Base-by-base conservation (phyloP, 2,888 invertebrate genomes). In the Ypsolopha sequella region DNA sequence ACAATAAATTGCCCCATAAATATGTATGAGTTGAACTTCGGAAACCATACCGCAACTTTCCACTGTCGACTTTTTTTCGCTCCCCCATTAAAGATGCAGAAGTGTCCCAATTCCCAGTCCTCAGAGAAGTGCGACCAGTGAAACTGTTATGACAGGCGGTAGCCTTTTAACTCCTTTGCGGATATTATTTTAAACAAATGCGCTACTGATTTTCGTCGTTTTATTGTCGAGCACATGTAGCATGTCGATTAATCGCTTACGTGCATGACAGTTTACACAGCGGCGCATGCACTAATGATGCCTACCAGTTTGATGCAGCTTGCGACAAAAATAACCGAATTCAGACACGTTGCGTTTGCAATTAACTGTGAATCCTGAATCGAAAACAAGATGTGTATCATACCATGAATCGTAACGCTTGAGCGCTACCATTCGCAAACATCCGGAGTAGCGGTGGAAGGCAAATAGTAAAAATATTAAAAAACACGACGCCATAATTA, bases 1-100 rank as follows among this genome's bases (percentile, higher is more conserved):
- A 71, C 70, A 73, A 76, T 78, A 80, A 58, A 81, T 80, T 79
- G 71, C 67, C 64, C 60, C 73, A 79, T 81, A 74, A 77, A 81
- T 82, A 82, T 82, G 75, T 73, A 82, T 81, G 80, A 73, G 71
- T 68, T 67, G 69, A 70, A 68, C 65, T 68, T 67, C 64, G 65
- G 63, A 69, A 65, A 68, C 68, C 71, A 68, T 73, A 70, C 68
- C 62, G 63, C 63, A 68, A 69, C 74, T 71, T 75, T 75, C 70
- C 73, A 73, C 65, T 70, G 73, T 69, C 71, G 63, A 68, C 68
- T 80, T 82, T 82, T 84, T 82, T 74, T 73, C 65, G 59, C 65
- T 57, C 58, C 55, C 57, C 62, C 73, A 79, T 82, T 76, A 79
- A 76, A 80, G 73, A 82, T 80, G 72, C 65, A 77, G 78, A 73